Base-by-base conservation (phyloP, 2,113 vertebrate genomes). In the Sinocyclocheilus rhinocerous region DNA sequence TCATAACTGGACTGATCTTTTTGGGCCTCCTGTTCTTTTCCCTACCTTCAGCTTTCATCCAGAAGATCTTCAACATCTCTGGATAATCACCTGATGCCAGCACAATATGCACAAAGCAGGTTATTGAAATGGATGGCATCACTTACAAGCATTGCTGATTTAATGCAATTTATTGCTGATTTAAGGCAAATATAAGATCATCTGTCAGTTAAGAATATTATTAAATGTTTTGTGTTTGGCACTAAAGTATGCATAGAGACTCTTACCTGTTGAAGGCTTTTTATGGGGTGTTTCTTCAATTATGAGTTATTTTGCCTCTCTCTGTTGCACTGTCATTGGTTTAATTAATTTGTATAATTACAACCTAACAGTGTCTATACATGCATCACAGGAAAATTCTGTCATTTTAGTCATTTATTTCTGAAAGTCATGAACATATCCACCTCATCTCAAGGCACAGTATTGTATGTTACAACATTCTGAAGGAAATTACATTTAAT, bases 1-100 rank as follows among this genome's bases (percentile, higher is more conserved):
- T 42, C 5, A 70, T 83, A 20, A 42, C 90, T 50, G 55, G 57
- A 22, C 76, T 93, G 10, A 81, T 93, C 42, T 93, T 94, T 83
- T 81, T 93, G 57, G 90, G 83, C 59, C 86, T 93, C 83, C 88
- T 92, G 18, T 76, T 94, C 78, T 92, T 90, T 89, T 94, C 92
- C n/a, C 33, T 93, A 61, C 93, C 94, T 16, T 91, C 88, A 69
- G 90, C 90, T 33, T 85, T 94, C 39, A 93, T 87, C 88, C 86
- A 92, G 81, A 93, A 92, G 89, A 91, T 94, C 65, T 85, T 94
- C 33, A 93, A 92, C 82, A 29, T 69, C 24, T 85, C 75, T 88
- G 87, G 92, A 18, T 91, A 84, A 84, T 55, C 50, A 96, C 95
- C 82, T 96, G 96, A 95, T 26, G 5, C 42, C 1, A 11, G 8